Conservation (phyloP, 2,113 vertebrate genomes). For the Lagopus muta region DNA sequence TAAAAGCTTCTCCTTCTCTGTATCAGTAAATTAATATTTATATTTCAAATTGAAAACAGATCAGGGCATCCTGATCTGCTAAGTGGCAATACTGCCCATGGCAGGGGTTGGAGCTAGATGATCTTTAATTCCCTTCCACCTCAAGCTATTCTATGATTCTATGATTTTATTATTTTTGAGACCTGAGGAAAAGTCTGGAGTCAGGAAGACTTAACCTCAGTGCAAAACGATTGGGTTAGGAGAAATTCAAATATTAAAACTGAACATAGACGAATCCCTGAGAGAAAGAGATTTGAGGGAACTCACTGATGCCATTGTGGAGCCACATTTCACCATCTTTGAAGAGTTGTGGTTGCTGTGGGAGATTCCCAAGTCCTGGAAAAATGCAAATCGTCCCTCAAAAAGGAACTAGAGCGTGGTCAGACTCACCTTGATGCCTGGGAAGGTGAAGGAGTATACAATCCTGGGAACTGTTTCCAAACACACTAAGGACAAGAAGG, state of each 20-base stretch:
- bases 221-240: background rate
- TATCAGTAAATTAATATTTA: background rate
- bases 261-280: background rate
- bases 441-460: background rate
- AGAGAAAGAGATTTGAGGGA: background rate
- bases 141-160: no score
- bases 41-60: background rate
- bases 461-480: constrained; percentile 12
- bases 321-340: background rate
- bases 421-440: background rate
- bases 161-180: background rate
- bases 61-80: background rate
- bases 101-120: no score
- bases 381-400: background rate
- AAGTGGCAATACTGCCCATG: no score
- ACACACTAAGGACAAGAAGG: background rate
- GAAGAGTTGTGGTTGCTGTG: background rate
- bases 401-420: background rate
- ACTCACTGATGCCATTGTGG: background rate
- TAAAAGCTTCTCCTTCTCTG: background rate
- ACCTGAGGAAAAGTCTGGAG: background rate
- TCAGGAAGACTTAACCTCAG: background rate
- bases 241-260: background rate
- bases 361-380: background rate
- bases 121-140: no score